Percentiles rank a stretch among this genome's conserved stretches.
Evolutionary conservation across 2,888 invertebrate genomes (phyloP).

Genomic region (Hirtodrosophila alboralis): DNA sequence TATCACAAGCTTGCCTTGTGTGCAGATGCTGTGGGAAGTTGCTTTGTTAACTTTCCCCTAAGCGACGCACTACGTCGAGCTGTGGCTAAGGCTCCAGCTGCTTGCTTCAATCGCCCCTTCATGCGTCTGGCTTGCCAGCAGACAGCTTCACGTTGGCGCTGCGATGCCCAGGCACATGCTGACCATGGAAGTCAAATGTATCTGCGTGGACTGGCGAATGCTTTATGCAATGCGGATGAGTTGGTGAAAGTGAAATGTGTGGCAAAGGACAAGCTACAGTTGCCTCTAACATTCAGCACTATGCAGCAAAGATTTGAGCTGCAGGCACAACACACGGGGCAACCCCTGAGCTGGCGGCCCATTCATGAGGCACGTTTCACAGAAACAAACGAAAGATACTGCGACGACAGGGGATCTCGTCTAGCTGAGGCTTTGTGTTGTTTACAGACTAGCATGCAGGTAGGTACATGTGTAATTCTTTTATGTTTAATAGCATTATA

Average conservation of each 20-base stretch:
- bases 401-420: constrained; percentile 64
- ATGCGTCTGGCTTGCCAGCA: constrained; percentile 90
- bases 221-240: constrained; percentile 85
- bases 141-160: constrained; percentile 85
- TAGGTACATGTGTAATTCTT: constrained; percentile 39
- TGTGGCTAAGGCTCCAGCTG: constrained; percentile 53
- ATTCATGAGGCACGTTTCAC: constrained; percentile 59
- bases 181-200: constrained; percentile 85
- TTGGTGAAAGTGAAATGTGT: constrained; percentile 27
- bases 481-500: neutral
- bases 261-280: neutral
- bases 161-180: constrained; percentile 83
- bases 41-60: constrained; percentile 89
- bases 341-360: constrained; percentile 58
- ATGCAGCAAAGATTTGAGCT: constrained; percentile 60
- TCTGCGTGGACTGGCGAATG: constrained; percentile 87
- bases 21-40: neutral
- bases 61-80: constrained; percentile 85
- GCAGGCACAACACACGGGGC: constrained; percentile 39
- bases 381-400: constrained; percentile 53
- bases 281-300: constrained; percentile 38
- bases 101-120: constrained; percentile 87
- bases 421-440: constrained; percentile 83
- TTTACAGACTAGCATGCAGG: constrained; percentile 85
- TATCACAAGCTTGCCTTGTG: constrained; percentile 88